phyloP scores from a whole-genome alignment of 2,888 invertebrate genomes.

The Gordius sp. region DNA sequence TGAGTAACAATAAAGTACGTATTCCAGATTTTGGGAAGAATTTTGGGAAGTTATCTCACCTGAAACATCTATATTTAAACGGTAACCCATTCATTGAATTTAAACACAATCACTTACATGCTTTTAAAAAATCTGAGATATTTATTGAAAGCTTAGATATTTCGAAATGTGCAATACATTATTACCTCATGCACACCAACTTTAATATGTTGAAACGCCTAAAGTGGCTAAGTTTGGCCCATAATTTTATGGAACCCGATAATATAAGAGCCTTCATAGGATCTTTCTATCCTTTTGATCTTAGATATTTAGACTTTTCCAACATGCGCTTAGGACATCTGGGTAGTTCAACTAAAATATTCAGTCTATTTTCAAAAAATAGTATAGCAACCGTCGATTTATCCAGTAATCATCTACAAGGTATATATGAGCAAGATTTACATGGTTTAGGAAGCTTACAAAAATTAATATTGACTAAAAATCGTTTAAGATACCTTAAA shows the following conservation, averaged over 20 bases:
- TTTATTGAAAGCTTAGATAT: neutral
- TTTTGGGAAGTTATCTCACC: neutral
- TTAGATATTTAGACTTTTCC: neutral
- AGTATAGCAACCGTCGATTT: neutral
- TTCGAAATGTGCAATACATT: neutral
- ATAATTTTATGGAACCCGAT: neutral
- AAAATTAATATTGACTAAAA: neutral
- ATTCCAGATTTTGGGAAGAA: neutral
- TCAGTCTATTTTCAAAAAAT: neutral
- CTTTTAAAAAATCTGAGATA: neutral
- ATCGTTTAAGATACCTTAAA: neutral
- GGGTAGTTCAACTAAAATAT: neutral
- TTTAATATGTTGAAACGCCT: neutral
- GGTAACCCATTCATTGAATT: neutral
- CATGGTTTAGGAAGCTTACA: neutral
- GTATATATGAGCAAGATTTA: neutral
- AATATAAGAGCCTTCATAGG: neutral
- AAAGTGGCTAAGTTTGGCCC: neutral
- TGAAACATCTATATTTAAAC: neutral
- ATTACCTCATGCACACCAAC: neutral
- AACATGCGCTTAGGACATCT: neutral
- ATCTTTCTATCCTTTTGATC: neutral
- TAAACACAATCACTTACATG: neutral
- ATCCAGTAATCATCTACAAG: neutral
- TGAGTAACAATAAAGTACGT: neutral